Base-by-base conservation (phyloP, 2,888 invertebrate species). In the Dione vanillae region DNA sequence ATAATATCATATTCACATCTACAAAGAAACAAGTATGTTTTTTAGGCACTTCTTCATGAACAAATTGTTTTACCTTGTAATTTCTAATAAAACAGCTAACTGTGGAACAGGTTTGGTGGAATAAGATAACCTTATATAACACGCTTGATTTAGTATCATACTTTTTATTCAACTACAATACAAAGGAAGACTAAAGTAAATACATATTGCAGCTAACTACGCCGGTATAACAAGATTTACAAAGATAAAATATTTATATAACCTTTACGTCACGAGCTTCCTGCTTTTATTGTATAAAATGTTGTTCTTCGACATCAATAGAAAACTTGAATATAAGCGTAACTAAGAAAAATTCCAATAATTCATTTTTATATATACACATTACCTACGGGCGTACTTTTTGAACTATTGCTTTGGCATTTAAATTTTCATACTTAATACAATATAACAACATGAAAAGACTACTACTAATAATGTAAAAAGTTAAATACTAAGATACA, bases 51-150 rank as follows among this genome's bases (percentile, higher is more conserved):
- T 61, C 61, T 61, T 69, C 58, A 64, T 66, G 51, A 64, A 67
- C 20, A 40, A 43, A 61, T 27, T 19, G 52, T 72, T 64, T 69
- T 52, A 69, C 35, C 69, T 69, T 40, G 43, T 27, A 37, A 14
- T 64, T 72, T 69, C 45, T 67, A 64, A 66, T 35, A 72, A 67
- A 58, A 71, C n/a, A 45, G 43, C 61, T 47, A 69, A 64, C 52
- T 47, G 54, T 62, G 14, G 56, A 73, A 67, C 65, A 65, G 59
- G 67, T 73, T 72, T 61, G 16, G 47, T 27, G 56, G 41, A 49
- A 70, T 43, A 52, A 67, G 59, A 58, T 72, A 72, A 71, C 16
- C 58, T 67, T 70, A 72, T 41, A 35, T 67, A 70, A 70, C 54
- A 67, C 67, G 59, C 35, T 64, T 72, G 64, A 69, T 66, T 66